These are phyloP conservation scores for Nasonia oneida DNA, from an alignment of 2,888 invertebrate genomes.

Conservation along the genomic window DNA sequence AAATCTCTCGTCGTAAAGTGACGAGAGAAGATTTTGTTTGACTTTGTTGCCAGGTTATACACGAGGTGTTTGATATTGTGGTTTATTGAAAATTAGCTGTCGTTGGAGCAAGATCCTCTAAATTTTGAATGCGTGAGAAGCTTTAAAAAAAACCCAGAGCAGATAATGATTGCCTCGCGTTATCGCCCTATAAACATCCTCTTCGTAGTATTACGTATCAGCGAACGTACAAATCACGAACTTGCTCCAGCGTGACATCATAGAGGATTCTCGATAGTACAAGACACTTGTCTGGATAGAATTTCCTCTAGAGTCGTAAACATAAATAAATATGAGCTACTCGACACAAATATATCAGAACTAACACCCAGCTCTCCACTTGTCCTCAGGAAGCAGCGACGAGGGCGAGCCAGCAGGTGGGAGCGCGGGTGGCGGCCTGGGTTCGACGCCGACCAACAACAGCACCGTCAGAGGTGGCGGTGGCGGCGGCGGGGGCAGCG, in stretches of 20 bases:
- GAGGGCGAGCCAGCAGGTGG: slow-evolving; percentile 82
- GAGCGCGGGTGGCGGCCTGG: slow-evolving; percentile 77
- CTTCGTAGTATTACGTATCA: slow-evolving; percentile 25
- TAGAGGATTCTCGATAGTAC: slow-evolving; percentile 30
- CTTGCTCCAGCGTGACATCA: slow-evolving; percentile 16
- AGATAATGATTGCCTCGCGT: slow-evolving; percentile 18
- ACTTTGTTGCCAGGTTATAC: too few relatives aligned
- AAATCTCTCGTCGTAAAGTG: not conserved
- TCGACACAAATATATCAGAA: too few relatives aligned
- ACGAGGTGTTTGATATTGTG: too few relatives aligned
- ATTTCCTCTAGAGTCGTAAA: slow-evolving; percentile 68
- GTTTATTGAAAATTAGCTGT: not conserved
- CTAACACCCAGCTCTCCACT: not conserved
- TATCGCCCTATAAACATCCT: slow-evolving; percentile 46
- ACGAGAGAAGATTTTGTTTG: too few relatives aligned
- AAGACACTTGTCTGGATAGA: slow-evolving; percentile 71
- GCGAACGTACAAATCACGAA: slow-evolving; percentile 12
- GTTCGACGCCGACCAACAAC: slow-evolving; percentile 65
- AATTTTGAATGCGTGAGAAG: not conserved
- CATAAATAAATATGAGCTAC: not conserved
- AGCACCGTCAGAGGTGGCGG: slow-evolving; percentile 75
- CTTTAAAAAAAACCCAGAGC: not conserved
- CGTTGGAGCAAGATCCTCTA: not conserved
- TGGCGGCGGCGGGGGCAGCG: slow-evolving; percentile 62
- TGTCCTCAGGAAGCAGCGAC: slow-evolving; percentile 78